phyloP scores from a whole-genome alignment of 1,140 invertebrate genomes.

The Stegodyphus mimosarum region DNA sequence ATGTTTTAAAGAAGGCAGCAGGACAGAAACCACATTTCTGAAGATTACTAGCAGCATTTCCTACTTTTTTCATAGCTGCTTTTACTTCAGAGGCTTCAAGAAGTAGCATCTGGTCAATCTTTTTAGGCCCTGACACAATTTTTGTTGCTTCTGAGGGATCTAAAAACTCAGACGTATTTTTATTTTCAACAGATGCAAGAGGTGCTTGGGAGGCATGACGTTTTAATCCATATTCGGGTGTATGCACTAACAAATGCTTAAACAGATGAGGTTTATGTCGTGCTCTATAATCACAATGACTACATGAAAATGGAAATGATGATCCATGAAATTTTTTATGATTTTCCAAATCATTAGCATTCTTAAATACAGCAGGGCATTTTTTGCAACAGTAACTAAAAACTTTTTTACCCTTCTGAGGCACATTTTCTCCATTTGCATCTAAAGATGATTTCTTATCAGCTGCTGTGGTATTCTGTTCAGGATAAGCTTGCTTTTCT shows the following conservation, averaged over 20 bases:
- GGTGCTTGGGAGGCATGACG: slow-evolving; percentile 68
- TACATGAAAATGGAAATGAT: slow-evolving; percentile 61
- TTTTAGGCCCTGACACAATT: slow-evolving; percentile 9
- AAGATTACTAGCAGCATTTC: slow-evolving; percentile 28
- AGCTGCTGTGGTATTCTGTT: neutral
- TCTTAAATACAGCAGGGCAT: slow-evolving; percentile 63
- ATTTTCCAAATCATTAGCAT: slow-evolving; percentile 55
- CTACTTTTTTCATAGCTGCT: slow-evolving; percentile 53
- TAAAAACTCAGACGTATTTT: neutral
- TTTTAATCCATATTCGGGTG: slow-evolving; percentile 78
- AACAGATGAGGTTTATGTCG: slow-evolving; percentile 68
- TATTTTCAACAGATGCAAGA: neutral
- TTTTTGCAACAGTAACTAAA: slow-evolving; percentile 63
- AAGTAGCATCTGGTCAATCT: slow-evolving; percentile 59
- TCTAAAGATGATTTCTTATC: slow-evolving; percentile 4
- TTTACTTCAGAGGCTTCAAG: slow-evolving; percentile 60
- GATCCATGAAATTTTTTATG: slow-evolving; percentile 62
- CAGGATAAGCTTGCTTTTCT: slow-evolving; percentile 20
- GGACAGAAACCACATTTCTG: slow-evolving; percentile 62
- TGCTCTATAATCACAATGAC: slow-evolving; percentile 63
- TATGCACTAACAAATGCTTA: slow-evolving; percentile 83
- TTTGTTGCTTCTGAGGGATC: neutral
- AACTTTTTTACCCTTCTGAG: neutral
- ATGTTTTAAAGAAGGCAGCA: slow-evolving; percentile 66
- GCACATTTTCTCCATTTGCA: neutral